phyloP scores from a whole-genome alignment of 1,140 invertebrate genomes.

The Caerostris darwini region DNA sequence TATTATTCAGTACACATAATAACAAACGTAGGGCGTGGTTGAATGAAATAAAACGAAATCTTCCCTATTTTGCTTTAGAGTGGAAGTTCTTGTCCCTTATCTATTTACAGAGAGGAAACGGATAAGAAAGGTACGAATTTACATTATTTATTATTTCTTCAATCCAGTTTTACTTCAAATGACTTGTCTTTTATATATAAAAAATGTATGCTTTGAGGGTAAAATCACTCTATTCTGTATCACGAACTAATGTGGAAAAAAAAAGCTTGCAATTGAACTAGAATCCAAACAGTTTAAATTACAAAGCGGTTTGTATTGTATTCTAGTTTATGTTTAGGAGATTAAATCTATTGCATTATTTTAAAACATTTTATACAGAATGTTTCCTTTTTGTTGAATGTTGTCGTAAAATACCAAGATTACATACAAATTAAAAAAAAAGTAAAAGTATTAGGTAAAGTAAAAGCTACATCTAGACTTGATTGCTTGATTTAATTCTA shows the following conservation, averaged over 20 bases:
- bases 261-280: neutral
- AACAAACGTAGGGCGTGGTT: conserved; percentile 15
- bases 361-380: too few species aligned
- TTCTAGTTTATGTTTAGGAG: neutral
- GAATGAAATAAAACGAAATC: neutral
- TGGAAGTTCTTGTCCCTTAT: conserved; percentile 22
- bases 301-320: neutral
- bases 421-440: too few species aligned
- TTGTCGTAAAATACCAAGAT: too few species aligned
- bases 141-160: neutral
- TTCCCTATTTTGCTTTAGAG: conserved; percentile 1
- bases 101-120: conserved; percentile 2
- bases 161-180: conserved; percentile 5
- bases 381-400: too few species aligned
- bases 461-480: too few species aligned
- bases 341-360: too few species aligned
- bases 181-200: neutral
- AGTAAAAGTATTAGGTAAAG: too few species aligned
- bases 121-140: conserved; percentile 21
- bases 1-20: neutral
- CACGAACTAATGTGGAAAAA: neutral
- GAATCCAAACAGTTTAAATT: neutral
- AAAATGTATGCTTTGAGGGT: neutral
- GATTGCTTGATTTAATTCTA: too few species aligned
- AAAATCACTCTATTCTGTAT: neutral